Conservation (phyloP, 2,888 invertebrate genomes). For the Tetragonula carbonaria region DNA sequence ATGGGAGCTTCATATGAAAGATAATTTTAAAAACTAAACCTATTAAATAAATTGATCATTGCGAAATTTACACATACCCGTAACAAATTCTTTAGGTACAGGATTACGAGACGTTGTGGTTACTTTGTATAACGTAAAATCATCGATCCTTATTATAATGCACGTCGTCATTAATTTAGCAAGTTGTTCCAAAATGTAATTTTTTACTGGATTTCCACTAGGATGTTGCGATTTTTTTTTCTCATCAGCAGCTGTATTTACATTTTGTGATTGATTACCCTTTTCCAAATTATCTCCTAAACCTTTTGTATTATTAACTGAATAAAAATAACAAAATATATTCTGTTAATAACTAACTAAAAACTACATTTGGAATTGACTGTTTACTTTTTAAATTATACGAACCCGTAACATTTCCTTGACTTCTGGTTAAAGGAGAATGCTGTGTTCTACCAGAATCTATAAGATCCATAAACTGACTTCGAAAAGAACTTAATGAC, state of each 20-base stretch:
- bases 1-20: conserved; percentile 14
- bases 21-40: conserved; percentile 33
- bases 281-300: conserved; percentile 76
- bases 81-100: conserved; percentile 91
- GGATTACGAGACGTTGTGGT: conserved; percentile 91
- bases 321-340: not conserved
- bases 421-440: conserved; percentile 84
- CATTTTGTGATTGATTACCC: conserved; percentile 70
- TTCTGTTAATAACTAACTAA: conserved; percentile 28
- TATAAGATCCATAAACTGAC: conserved; percentile 90
- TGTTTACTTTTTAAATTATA: not conserved
- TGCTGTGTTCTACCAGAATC: conserved; percentile 87
- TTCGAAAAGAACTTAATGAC: conserved; percentile 91
- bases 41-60: conserved; percentile 22
- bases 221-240: conserved; percentile 78
- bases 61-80: conserved; percentile 85
- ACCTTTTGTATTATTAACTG: conserved; percentile 69
- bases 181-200: conserved; percentile 89
- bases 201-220: conserved; percentile 86
- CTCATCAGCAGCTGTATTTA: conserved; percentile 71
- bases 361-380: not conserved
- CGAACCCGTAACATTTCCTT: conserved; percentile 75
- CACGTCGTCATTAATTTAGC: conserved; percentile 96
- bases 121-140: conserved; percentile 95
- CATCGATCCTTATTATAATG: conserved; percentile 94